Percentiles rank a stretch among this genome's conserved stretches.
Evolutionary conservation across 2,113 vertebrate genomes (phyloP).

Genomic region (Phrynocephalus versicolor): DNA sequence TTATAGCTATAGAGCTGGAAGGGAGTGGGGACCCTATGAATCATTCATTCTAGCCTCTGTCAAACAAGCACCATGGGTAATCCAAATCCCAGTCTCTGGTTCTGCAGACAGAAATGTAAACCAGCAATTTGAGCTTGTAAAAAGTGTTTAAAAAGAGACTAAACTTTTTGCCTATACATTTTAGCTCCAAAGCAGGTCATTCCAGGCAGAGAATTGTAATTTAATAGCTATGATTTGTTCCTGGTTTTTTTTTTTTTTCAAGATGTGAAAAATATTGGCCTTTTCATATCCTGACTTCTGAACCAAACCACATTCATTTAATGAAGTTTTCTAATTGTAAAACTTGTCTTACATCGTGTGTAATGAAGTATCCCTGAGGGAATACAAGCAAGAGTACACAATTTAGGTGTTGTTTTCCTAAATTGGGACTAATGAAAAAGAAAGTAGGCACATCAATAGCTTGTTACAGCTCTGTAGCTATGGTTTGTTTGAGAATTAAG

Average conservation of each 20-base stretch:
- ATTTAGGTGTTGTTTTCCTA: conserved; percentile 38
- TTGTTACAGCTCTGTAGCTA: conserved; percentile 23
- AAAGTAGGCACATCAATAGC: conserved; percentile 36
- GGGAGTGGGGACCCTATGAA: too few species aligned
- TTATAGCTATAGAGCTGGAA: background rate
- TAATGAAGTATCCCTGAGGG: conserved; percentile 16
- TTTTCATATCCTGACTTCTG: conserved; percentile 20
- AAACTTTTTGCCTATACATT: background rate
- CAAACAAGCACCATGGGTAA: too few species aligned
- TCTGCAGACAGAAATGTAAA: too few species aligned
- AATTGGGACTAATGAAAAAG: conserved; percentile 47
- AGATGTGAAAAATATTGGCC: background rate
- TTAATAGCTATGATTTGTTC: background rate
- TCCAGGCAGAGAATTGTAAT: background rate
- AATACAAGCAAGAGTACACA: background rate
- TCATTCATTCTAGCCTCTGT: too few species aligned
- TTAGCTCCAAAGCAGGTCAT: background rate
- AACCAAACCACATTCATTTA: conserved; percentile 16
- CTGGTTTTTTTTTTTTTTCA: background rate
- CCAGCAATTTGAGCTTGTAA: background rate
- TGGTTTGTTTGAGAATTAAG: conserved; percentile 24
- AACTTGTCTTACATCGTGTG: conserved; percentile 4
- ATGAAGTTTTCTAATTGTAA: conserved; percentile 17
- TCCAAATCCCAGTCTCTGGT: too few species aligned
- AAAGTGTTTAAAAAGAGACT: background rate